Evolutionary conservation across 2,888 invertebrate genomes (phyloP), one percentile per base, ranked within the genome.

Genomic region (Dromius quadrimaculatus): DNA sequence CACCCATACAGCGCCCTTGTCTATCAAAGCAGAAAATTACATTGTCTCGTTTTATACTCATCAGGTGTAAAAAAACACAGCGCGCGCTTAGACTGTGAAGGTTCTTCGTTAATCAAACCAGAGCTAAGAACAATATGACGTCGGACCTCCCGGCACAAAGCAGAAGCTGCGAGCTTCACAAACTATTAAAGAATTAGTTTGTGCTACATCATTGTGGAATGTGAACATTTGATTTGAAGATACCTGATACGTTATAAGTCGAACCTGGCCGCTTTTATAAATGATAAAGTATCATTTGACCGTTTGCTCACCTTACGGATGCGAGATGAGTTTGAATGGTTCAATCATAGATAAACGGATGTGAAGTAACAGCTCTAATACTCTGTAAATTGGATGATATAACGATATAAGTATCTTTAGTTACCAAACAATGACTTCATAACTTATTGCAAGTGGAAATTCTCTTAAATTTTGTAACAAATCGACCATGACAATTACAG

Each of bases 171-270:
- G 74, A 78, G 77, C 78, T 75, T 79, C 77, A 75, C 76, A 78
- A 80, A 79, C 80, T 79, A 79, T 80, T 81, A 80, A 57, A 79
- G 76, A 77, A 80, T 78, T 78, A 78, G 77, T 80, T 81, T 81
- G 77, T 80, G 81, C 81, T 78, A 78, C 79, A 79, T 81, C 81
- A 81, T 79, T 71, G 77, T 78, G 77, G 81, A 81, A 81, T 81
- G 80, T 81, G 80, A 80, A 79, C 79, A 79, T 80, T 79, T 78
- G 79, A 79, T 79, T 80, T 78, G 76, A 74, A 73, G 73, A 79
- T 79, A 80, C 75, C 73, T 72, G 79, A 81, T 81, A 79, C 77
- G 43, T 32, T 63, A 43, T 63, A 38, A 41, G 3, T 4, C 3
- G 41, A 41, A 38, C 34, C 22, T 32, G 32, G 6, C 23, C 41